Base-by-base conservation (phyloP, 23 tunicate genomes). In the Halocynthia aurantium region DNA sequence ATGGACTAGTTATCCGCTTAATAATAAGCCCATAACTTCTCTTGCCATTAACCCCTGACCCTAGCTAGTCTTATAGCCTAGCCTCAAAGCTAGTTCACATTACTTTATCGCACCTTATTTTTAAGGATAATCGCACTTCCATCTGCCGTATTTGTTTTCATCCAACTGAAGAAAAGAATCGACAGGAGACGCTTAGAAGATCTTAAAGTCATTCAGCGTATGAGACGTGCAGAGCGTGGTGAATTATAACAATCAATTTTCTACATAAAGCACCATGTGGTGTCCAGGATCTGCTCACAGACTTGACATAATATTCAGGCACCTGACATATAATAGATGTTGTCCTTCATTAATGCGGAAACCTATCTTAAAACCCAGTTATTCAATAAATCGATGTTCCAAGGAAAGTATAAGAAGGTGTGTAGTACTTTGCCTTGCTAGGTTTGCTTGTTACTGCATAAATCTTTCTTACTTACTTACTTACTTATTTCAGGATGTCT, bases 41-140 rank as follows among this genome's bases (percentile, higher is more conserved):
- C n/a, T n/a, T n/a, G n/a, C n/a, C n/a, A 31, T 31, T 31, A 31
- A 31, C 4, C 44, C 4, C 44, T 31, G 4, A 31, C 44, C 44
- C 4, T 4, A 31, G 44, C 2, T 4, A 31, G 44, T 31, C 2
- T 4, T 31, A 31, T 31, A 31, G n/a, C n/a, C n/a, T n/a, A n/a
- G n/a, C n/a, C n/a, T n/a, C n/a, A n/a, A n/a, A 0, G 44, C 44
- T 31, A 31, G 1, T 31, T 31, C 44, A 1, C 44, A 1, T 31
- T 31, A 0, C 44, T 31, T 31, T 31, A 31, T 31, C 4, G 44
- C 44, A 31, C 13, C 53, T 80, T 1, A 69, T 22, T 83, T 72
- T 89, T 51, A 15, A 83, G 96, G 96, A 18, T 89, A 7, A 61
- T 84, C 62, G 96, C 96, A 50, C 69, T 89, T 7, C 96, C 96